Evolutionary conservation across 2,113 vertebrate species (phyloP), one percentile per base, ranked within the genome.

Genomic region (Pachycephala philippinensis): DNA sequence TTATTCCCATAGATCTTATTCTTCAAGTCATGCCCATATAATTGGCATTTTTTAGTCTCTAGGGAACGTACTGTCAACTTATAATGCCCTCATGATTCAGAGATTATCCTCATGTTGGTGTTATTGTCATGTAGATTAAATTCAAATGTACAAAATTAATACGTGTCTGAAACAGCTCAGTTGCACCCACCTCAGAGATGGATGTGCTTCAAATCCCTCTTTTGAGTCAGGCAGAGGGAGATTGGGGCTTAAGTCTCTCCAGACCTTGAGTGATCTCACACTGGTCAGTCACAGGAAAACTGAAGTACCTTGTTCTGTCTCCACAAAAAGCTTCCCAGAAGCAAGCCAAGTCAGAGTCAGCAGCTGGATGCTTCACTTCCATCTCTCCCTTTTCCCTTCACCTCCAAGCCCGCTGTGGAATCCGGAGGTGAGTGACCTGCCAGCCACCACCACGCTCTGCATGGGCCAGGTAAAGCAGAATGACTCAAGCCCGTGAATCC

Each of bases 201-300:
- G 28, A 57, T 24, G 31, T 7, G 23, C 24, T 86, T 79, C 61
- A 76, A 56, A 75, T 14, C 30, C 22, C 44, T 80, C 24, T 59
- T 42, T 17, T 26, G 18, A 76, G 37, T 20, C n/a, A 28, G 31
- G 39, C 39, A 82, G 4, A 61, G 24, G 1, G 8, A 61, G 40
- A 76, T 0, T 5, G 5, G n/a, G 9, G 11, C 0, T 2, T 11
- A 23, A 42, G 4, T 11, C 16, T 66, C 50, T 37, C 69, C 44
- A 84, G 44, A 44, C 18, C 10, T 44, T 27, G 30, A 79, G 15
- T 7, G n/a, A 65, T n/a, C 50, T 35, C 0, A 0, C 12, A 11
- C 10, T 16, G 22, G 11, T 61, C 45, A 31, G 28, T 60, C 54
- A 20, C 35, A 79, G 15, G 35, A 37, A 20, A 85, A 69, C 15